Conservation (phyloP, 2,113 vertebrate species). For the Poeciliopsis occidentalis region DNA sequence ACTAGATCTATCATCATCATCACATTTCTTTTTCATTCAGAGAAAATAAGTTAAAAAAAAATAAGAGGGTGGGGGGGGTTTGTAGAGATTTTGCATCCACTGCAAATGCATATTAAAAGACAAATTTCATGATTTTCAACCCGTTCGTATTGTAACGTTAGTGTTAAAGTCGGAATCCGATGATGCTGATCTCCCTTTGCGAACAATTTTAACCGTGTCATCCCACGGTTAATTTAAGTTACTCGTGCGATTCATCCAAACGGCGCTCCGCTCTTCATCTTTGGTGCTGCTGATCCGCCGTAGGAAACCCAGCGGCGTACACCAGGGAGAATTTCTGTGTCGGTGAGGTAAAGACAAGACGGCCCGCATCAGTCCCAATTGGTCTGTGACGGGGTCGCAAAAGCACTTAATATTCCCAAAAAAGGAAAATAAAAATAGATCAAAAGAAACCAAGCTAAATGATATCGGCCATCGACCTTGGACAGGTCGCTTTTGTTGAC, state of each 20-base stretch:
- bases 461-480: slow-evolving; percentile 25
- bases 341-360: slow-evolving; percentile 37
- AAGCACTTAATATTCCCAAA: slow-evolving; percentile 57
- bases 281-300: slow-evolving; percentile 54
- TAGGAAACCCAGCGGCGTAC: slow-evolving; percentile 21
- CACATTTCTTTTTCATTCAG: neutral
- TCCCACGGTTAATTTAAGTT: slow-evolving; percentile 59
- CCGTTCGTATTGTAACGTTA: slow-evolving; percentile 47
- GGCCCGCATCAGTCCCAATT: slow-evolving; percentile 27
- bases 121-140: slow-evolving; percentile 20
- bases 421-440: neutral
- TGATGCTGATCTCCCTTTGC: slow-evolving; percentile 58
- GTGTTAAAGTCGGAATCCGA: slow-evolving; percentile 54
- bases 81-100: neutral
- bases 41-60: neutral
- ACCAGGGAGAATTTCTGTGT: slow-evolving; percentile 47
- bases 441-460: slow-evolving; percentile 47
- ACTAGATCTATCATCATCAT: neutral
- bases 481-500: slow-evolving; percentile 32
- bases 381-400: slow-evolving; percentile 57
- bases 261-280: slow-evolving; percentile 57
- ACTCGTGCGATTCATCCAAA: slow-evolving; percentile 76
- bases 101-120: slow-evolving; percentile 7
- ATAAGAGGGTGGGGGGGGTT: neutral
- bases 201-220: slow-evolving; percentile 51